Conservation (phyloP, 2,888 invertebrate genomes). For the Brenthis daphne region DNA sequence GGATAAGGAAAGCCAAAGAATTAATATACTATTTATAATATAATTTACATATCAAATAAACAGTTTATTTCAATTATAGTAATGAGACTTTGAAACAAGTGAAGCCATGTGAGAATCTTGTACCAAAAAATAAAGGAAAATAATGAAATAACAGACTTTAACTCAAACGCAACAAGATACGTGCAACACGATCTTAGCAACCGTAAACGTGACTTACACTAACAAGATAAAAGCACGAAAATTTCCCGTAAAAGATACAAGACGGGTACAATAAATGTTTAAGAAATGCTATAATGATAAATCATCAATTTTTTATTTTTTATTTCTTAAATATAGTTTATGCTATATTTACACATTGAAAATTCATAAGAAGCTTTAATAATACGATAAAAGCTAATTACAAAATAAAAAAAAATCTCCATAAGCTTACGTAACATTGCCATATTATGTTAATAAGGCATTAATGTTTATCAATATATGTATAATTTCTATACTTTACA, state of each 20-base stretch:
- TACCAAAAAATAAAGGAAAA: conserved; percentile 21
- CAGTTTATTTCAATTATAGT: no score
- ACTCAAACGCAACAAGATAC: conserved; percentile 25
- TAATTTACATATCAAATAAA: no score
- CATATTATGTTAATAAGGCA: background rate
- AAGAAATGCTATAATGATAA: no score
- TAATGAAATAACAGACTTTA: conserved; percentile 17
- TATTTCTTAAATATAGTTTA: no score
- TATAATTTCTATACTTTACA: background rate
- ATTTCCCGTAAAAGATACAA: conserved; percentile 4
- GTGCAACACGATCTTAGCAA: conserved; percentile 27
- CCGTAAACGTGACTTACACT: conserved; percentile 23
- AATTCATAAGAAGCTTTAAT: conserved; percentile 1
- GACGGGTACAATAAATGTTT: no score
- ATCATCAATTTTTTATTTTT: no score
- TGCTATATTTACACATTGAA: no score
- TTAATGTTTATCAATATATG: background rate
- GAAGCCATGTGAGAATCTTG: background rate
- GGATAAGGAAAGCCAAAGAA: no score
- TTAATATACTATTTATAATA: no score
- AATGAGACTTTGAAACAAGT: no score
- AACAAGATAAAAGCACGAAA: conserved; percentile 17
- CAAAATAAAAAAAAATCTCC: no score
- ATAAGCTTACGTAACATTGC: no score
- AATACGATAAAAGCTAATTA: background rate